Evolutionary conservation across 2,888 invertebrate species (phyloP).

Genomic region (Metallyticus violacea): DNA sequence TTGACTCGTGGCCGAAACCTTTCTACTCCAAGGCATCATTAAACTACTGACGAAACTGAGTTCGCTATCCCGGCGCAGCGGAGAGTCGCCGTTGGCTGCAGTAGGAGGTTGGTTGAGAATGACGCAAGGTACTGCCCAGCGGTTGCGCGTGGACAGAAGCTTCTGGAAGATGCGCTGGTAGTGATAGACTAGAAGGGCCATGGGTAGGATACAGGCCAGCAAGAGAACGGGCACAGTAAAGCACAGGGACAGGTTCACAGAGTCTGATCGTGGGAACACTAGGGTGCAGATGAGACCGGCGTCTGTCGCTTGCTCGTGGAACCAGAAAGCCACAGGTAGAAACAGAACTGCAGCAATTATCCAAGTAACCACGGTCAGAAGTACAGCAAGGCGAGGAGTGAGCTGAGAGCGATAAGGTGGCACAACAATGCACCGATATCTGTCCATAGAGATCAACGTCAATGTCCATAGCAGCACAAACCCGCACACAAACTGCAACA

Average conservation of each 20-base stretch:
- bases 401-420: constrained; percentile 55
- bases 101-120: constrained; percentile 18
- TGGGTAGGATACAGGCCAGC: constrained; percentile 53
- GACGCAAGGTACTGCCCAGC: constrained; percentile 53
- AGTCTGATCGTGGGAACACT: constrained; percentile 51
- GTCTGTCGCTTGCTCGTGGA: constrained; percentile 41
- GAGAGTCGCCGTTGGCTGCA: constrained; percentile 15
- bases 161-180: constrained; percentile 56
- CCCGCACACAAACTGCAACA: constrained; percentile 55
- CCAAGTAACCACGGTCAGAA: constrained; percentile 50
- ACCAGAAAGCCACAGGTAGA: constrained; percentile 55
- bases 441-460: constrained; percentile 56
- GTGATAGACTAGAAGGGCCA: constrained; percentile 53
- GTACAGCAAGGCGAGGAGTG: constrained; percentile 47
- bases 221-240: constrained; percentile 53
- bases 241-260: constrained; percentile 50
- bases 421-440: constrained; percentile 54
- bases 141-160: constrained; percentile 51
- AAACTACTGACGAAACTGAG: constrained; percentile 51
- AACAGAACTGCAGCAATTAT: constrained; percentile 49
- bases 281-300: constrained; percentile 50
- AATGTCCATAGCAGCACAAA: constrained; percentile 58
- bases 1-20: constrained; percentile 44
- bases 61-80: constrained; percentile 50
- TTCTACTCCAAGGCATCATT: constrained; percentile 48